Percentiles rank a stretch among this genome's conserved stretches.
Evolutionary conservation across 2,113 vertebrate genomes (phyloP).

Genomic region (Philantomba maxwellii): DNA sequence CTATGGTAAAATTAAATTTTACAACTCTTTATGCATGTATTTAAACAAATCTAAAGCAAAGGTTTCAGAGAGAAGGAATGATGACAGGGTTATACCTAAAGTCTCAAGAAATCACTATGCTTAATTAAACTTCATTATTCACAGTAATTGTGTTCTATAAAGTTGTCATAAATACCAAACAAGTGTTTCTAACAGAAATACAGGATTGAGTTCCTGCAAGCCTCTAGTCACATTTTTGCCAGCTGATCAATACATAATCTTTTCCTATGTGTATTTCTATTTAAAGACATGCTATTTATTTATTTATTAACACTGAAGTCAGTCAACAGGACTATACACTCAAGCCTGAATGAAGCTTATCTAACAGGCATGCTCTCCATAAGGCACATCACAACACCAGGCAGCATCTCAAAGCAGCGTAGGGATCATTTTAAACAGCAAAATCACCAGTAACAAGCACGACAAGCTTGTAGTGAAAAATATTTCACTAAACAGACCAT

Average conservation of each 20-base stretch:
- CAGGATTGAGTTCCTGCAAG: neutral
- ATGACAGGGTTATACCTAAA: neutral
- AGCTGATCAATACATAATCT: neutral
- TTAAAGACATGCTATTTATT: neutral
- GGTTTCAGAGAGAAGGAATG: neutral
- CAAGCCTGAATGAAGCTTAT: neutral
- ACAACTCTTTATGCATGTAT: neutral
- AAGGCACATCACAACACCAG: neutral
- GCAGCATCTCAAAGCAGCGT: neutral
- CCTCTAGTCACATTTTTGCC: neutral
- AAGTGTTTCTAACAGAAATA: neutral
- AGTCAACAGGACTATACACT: neutral
- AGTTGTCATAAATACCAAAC: neutral
- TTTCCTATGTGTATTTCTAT: neutral
- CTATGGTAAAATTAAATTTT: conserved; percentile 5
- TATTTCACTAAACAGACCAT: neutral
- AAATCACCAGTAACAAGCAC: neutral
- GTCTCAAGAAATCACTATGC: neutral
- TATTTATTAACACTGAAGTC: neutral
- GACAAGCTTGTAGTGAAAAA: neutral
- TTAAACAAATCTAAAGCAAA: conserved; percentile 6
- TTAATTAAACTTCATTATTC: neutral
- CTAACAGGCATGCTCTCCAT: neutral
- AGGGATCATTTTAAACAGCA: neutral
- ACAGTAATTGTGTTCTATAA: neutral